These are phyloP conservation scores for Triplophysa rosa DNA, from an alignment of 2,113 vertebrate species.

Conservation along the genomic window DNA sequence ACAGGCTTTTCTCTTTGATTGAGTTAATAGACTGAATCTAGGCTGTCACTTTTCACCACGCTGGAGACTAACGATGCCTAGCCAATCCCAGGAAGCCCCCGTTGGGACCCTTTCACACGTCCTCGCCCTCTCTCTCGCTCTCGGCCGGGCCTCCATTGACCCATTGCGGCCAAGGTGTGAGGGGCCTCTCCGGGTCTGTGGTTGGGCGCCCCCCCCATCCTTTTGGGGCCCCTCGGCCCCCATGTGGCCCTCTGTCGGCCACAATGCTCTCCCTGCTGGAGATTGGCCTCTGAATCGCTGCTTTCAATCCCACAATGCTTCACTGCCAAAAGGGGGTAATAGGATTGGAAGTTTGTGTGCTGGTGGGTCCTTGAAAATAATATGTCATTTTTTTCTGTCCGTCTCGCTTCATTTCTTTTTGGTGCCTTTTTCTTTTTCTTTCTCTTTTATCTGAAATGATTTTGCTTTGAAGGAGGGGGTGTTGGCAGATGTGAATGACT, in stretches of 20 bases:
- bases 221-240: constrained; percentile 60
- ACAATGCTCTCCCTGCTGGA: constrained; percentile 78
- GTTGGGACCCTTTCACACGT: constrained; percentile 73
- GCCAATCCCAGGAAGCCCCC: constrained; percentile 73
- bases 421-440: no score
- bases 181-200: constrained; percentile 51
- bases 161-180: constrained; percentile 68
- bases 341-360: constrained; percentile 79
- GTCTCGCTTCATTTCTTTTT: constrained; percentile 51
- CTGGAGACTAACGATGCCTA: constrained; percentile 76
- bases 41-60: constrained; percentile 74
- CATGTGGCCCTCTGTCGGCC: constrained; percentile 61
- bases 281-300: constrained; percentile 64
- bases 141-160: constrained; percentile 73
- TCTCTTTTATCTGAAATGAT: constrained; percentile 12
- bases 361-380: constrained; percentile 67
- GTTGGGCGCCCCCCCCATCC: constrained; percentile 59
- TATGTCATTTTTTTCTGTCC: constrained; percentile 38
- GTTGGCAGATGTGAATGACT: constrained; percentile 40
- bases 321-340: constrained; percentile 70
- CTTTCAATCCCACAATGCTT: constrained; percentile 74
- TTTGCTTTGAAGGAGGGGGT: not conserved
- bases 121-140: constrained; percentile 56
- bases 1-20: constrained; percentile 68
- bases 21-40: constrained; percentile 73